Evolutionary conservation across 92 coral and sea anemone genomes (phyloP).

Genomic region (Parazoanthus darwini): DNA sequence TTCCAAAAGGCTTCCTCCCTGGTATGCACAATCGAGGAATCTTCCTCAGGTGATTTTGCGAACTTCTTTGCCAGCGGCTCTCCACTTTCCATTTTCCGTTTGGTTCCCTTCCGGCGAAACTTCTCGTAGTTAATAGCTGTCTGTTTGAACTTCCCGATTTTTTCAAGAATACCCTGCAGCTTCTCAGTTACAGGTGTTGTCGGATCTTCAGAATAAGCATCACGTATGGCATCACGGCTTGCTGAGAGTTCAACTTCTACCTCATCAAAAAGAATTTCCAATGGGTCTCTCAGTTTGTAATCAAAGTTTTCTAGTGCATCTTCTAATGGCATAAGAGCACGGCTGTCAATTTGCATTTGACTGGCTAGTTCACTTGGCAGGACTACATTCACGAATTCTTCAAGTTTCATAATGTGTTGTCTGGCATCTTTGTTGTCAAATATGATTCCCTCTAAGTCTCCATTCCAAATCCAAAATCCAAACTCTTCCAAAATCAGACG

Average conservation of each 20-base stretch:
- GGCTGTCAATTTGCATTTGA: background rate
- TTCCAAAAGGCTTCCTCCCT: conserved; percentile 5
- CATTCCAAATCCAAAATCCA: conserved; percentile 43
- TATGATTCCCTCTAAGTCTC: conserved; percentile 7
- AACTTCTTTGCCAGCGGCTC: background rate
- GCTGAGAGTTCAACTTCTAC: background rate
- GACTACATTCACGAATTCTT: background rate
- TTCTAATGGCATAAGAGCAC: background rate
- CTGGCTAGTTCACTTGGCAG: background rate
- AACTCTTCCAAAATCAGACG: background rate
- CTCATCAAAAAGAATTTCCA: background rate
- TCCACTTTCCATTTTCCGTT: background rate
- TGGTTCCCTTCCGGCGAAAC: conserved; percentile 17
- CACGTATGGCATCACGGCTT: background rate
- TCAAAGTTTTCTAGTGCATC: conserved; percentile 1
- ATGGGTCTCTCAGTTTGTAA: background rate
- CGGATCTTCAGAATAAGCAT: background rate
- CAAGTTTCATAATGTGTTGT: background rate
- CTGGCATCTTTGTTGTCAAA: conserved; percentile 17
- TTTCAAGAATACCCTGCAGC: background rate
- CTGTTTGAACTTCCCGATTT: background rate
- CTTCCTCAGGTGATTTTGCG: background rate
- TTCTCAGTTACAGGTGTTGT: background rate
- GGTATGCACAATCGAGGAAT: background rate
- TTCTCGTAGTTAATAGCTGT: background rate